Base-by-base conservation (phyloP, 2,797 vertebrate genomes). In the Chelonia mydas region DNA sequence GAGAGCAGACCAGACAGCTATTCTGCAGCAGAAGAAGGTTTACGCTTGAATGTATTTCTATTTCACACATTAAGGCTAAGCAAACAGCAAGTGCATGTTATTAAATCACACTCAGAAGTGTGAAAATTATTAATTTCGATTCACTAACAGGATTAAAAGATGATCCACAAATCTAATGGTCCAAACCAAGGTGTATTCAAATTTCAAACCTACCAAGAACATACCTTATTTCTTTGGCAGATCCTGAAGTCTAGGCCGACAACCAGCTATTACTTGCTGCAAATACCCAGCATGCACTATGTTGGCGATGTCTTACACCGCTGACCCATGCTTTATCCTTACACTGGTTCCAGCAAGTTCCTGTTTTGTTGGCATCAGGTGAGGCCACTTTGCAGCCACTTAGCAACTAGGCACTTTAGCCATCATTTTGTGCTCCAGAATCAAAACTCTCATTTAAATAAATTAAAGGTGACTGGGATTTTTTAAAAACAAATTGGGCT, bases 321-420 rank as follows among this genome's bases (percentile, higher is more conserved):
- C 9, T 37, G 65, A 68, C n/a, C 17, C 9, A 33, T 19, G 65
- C 3, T n/a, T 65, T 37, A 68, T 68, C n/a, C n/a, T 68, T 19
- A 37, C 19, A 68, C 9, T 37, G 19, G n/a, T 88, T 92, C 90
- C 93, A 93, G 76, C 25, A 61, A 87, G 86, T 82, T 77, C 49
- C 84, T 28, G 11, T 0, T n/a, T 9, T 0, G 2, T 0, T 77
- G 11, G 15, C 15, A 9, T 19, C 61, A 92, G 90, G 65, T 68
- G 16, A 91, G 25, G 61, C n/a, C 65, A 37, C 19, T 68, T 68
- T 37, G 65, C 65, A 68, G 65, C n/a, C n/a, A 23, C 65, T 37
- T 68, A 37, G n/a, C 65, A 68, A 68, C 65, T n/a, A 65, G 61
- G 33, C 7, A 33, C 61, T 65, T 65, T 65, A n/a, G 33, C 61